Conservation (phyloP, 1,140 invertebrate species). For the Adelges cooleyi region DNA sequence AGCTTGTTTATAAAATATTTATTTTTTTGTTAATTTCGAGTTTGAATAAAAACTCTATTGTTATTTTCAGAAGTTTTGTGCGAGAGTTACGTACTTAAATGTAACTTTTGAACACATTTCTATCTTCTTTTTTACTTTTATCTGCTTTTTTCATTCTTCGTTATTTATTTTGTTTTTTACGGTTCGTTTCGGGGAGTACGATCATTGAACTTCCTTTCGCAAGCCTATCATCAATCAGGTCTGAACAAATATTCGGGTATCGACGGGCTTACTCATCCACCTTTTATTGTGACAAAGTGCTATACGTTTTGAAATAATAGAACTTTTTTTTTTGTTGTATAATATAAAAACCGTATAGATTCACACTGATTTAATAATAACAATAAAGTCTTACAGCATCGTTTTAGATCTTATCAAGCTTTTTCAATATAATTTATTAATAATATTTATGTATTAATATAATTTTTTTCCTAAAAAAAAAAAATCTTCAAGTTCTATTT, state of each 20-base stretch:
- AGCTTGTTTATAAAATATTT: too few relatives aligned
- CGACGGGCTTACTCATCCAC: constrained; percentile 3
- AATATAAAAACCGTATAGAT: too few relatives aligned
- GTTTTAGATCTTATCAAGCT: too few relatives aligned
- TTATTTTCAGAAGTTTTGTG: background rate
- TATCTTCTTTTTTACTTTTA: background rate
- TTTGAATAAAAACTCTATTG: constrained; percentile 16
- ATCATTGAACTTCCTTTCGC: constrained; percentile 3
- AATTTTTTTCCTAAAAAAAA: too few relatives aligned
- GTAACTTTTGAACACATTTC: constrained; percentile 15
- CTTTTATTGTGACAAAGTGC: constrained; percentile 15
- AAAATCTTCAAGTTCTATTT: too few relatives aligned
- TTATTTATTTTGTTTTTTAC: background rate
- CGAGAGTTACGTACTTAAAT: constrained; percentile 18
- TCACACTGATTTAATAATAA: too few relatives aligned
- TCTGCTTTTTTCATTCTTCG: background rate
- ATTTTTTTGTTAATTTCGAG: too few relatives aligned
- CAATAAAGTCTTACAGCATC: too few relatives aligned
- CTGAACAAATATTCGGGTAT: constrained; percentile 14
- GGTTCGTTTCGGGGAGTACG: constrained; percentile 13
- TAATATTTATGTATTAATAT: too few relatives aligned
- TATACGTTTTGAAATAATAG: background rate
- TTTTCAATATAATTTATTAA: too few relatives aligned
- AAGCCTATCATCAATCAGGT: constrained; percentile 23
- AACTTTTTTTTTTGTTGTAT: too few relatives aligned